Conservation (phyloP, 2,797 vertebrate genomes). For the Leucoraja ocellata region DNA sequence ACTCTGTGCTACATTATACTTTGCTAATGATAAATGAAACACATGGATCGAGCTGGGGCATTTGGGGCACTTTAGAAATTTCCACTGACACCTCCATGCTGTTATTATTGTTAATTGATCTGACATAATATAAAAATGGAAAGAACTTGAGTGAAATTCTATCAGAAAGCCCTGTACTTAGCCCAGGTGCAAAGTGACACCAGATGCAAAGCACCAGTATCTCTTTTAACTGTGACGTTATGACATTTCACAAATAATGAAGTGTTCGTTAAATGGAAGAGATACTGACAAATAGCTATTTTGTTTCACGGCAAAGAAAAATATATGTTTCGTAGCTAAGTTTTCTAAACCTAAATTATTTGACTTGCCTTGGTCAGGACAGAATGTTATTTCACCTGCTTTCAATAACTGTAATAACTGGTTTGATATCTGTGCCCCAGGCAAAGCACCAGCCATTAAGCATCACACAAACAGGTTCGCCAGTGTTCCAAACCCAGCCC, state of each 20-base stretch:
- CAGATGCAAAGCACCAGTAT: background rate
- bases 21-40: background rate
- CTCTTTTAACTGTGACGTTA: background rate
- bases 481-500: background rate
- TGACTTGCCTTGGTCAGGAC: background rate
- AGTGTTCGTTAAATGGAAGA: background rate
- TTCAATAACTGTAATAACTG: constrained; percentile 33
- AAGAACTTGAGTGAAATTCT: background rate
- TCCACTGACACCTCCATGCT: background rate
- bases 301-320: background rate
- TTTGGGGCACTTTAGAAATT: background rate
- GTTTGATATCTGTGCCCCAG: constrained; percentile 25
- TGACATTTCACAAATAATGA: background rate
- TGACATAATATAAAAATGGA: background rate
- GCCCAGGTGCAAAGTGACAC: background rate
- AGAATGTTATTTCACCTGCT: constrained; percentile 35
- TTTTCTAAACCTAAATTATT: background rate
- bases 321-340: background rate
- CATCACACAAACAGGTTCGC: background rate
- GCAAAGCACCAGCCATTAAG: background rate
- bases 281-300: background rate
- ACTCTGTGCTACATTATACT: background rate
- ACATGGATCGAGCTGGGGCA: background rate
- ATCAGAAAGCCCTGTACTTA: background rate
- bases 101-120: background rate